Evolutionary conservation across 2,888 invertebrate species (phyloP).

Genomic region (Drosophila niveifrons): DNA sequence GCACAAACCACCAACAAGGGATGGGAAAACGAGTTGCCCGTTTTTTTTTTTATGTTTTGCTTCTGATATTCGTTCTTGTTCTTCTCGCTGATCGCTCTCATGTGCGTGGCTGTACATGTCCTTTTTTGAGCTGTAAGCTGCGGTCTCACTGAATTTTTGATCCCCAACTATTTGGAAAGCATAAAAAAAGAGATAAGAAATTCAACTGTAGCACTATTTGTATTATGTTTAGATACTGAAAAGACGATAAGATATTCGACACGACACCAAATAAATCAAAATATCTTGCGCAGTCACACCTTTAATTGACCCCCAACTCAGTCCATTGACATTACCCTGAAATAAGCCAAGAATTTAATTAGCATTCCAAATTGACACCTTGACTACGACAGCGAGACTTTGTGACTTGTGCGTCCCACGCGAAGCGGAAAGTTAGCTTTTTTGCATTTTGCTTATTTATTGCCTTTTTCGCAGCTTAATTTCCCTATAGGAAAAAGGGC

Average conservation of each 20-base stretch:
- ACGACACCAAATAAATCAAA: constrained; percentile 26
- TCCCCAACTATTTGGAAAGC: not conserved
- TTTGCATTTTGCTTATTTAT: constrained; percentile 23
- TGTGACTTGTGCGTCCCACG: constrained; percentile 10
- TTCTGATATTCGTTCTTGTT: constrained; percentile 25
- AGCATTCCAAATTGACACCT: constrained; percentile 45
- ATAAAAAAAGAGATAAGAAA: constrained; percentile 13
- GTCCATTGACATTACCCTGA: constrained; percentile 34
- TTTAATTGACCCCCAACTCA: constrained; percentile 12
- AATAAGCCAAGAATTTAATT: constrained; percentile 30
- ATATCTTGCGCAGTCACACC: constrained; percentile 4
- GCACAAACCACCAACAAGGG: constrained; percentile 11
- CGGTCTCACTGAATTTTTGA: constrained; percentile 8
- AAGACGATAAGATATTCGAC: constrained; percentile 37
- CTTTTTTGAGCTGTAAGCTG: not conserved
- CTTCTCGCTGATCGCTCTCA: constrained; percentile 11
- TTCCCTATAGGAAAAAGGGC: constrained; percentile 35
- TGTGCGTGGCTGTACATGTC: constrained; percentile 37
- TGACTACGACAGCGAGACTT: constrained; percentile 20
- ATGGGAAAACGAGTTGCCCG: constrained; percentile 5
- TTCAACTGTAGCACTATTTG: constrained; percentile 14
- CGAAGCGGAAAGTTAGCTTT: constrained; percentile 20
- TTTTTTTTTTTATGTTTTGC: constrained; percentile 26
- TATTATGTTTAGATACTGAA: constrained; percentile 25
- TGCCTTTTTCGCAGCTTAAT: constrained; percentile 25